phyloP scores from a whole-genome alignment of 2,113 vertebrate species.

The Heterochromis multidens region DNA sequence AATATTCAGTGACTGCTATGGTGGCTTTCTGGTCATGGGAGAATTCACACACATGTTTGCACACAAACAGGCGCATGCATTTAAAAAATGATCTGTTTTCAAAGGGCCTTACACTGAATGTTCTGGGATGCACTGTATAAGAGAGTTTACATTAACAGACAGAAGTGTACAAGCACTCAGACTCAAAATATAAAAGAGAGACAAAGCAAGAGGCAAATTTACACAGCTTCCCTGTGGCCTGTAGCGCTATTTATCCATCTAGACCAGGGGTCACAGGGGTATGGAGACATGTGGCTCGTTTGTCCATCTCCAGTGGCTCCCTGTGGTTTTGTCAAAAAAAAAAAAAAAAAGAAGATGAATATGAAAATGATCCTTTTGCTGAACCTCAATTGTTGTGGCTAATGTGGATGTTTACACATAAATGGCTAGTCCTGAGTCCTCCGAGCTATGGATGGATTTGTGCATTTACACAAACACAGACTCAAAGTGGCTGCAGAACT shows the following conservation, averaged over 20 bases:
- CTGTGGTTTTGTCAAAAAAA: neutral
- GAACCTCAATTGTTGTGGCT: neutral
- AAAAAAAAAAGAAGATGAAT: neutral
- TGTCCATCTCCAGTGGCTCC: neutral
- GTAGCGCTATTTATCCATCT: neutral
- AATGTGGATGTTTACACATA: neutral
- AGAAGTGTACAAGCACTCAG: neutral
- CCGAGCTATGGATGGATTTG: neutral
- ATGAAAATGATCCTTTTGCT: neutral
- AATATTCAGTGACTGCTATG: neutral
- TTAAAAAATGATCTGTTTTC: neutral
- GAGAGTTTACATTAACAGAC: neutral
- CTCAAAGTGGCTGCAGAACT: neutral
- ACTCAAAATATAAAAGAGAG: neutral
- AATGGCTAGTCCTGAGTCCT: neutral
- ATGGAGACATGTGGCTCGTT: neutral
- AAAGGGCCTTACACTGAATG: neutral
- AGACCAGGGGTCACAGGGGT: neutral
- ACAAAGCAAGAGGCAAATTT: neutral
- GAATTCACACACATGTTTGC: neutral
- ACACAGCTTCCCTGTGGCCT: neutral
- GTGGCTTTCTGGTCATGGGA: constrained; percentile 9
- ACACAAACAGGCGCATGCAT: neutral
- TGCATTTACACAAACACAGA: neutral
- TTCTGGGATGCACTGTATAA: neutral